These are phyloP conservation scores for Procavia capensis DNA, from an alignment of 2,113 vertebrate genomes.

Conservation along the genomic window DNA sequence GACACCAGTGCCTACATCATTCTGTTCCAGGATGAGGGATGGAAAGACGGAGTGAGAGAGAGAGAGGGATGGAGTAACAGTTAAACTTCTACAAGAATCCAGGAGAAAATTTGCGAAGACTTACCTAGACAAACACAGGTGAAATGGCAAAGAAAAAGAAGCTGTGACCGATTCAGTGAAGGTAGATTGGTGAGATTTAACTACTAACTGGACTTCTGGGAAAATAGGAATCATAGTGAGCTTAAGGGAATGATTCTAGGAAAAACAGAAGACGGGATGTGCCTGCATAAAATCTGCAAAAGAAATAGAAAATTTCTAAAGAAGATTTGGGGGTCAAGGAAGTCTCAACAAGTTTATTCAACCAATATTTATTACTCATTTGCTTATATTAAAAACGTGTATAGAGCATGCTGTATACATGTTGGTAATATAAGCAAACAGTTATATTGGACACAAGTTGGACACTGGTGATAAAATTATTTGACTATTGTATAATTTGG, in stretches of 20 bases:
- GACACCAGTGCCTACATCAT: background rate
- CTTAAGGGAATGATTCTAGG: background rate
- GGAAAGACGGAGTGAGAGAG: too few relatives aligned
- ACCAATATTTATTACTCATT: background rate
- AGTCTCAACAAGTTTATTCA: background rate
- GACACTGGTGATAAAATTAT: background rate
- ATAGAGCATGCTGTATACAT: background rate
- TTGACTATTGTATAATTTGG: background rate
- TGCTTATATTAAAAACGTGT: background rate
- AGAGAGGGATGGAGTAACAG: background rate
- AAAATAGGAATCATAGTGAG: background rate
- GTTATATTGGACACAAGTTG: background rate
- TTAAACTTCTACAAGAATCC: background rate
- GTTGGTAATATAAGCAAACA: too few relatives aligned
- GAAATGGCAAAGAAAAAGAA: background rate
- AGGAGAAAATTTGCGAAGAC: background rate
- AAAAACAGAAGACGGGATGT: background rate
- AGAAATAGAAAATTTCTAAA: constrained; percentile 16
- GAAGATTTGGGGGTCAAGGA: background rate
- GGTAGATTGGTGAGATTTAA: background rate
- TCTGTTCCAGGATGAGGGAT: background rate
- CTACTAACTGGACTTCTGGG: background rate
- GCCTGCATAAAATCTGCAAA: background rate
- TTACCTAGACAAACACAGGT: background rate
- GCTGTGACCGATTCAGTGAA: background rate